These are phyloP conservation scores for Phyllotis vaccarum DNA, from an alignment of 2,797 vertebrate species.

Conservation along the genomic window DNA sequence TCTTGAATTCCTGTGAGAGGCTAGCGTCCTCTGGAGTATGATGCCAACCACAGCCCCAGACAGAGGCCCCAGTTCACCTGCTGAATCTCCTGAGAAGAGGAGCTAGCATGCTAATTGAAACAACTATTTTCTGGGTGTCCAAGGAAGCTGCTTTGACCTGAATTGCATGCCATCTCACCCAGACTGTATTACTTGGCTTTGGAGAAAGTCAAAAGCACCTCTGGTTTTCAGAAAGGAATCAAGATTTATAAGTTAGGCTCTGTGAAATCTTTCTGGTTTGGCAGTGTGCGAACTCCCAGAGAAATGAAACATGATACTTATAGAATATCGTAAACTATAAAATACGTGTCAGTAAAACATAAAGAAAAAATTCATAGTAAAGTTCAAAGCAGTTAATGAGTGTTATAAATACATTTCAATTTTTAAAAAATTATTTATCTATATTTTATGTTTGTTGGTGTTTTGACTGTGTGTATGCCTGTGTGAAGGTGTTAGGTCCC, in stretches of 20 bases:
- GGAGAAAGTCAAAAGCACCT: not conserved
- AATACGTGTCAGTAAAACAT: not conserved
- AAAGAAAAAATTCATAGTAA: conserved; percentile 22
- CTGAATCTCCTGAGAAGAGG: not conserved
- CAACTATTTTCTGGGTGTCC: not conserved
- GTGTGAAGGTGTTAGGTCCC: not conserved
- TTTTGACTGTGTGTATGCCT: not conserved
- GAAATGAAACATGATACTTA: not conserved
- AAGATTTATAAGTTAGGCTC: conserved; percentile 1
- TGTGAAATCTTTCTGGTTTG: conserved; percentile 18
- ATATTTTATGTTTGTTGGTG: not conserved
- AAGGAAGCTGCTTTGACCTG: not conserved
- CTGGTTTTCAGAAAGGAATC: not conserved
- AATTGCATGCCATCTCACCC: not conserved
- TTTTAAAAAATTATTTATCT: not conserved
- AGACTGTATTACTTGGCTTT: not conserved
- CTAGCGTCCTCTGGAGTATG: accelerated
- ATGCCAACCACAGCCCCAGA: not conserved
- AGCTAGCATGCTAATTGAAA: not conserved
- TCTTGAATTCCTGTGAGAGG: not conserved
- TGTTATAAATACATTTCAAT: not conserved
- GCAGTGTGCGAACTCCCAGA: not conserved
- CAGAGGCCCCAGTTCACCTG: not conserved
- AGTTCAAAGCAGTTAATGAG: not conserved
- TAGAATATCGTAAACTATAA: not conserved